Evolutionary conservation across 1,140 invertebrate genomes (phyloP), one percentile per base, ranked within the genome.

Genomic region (Achroia grisella): DNA sequence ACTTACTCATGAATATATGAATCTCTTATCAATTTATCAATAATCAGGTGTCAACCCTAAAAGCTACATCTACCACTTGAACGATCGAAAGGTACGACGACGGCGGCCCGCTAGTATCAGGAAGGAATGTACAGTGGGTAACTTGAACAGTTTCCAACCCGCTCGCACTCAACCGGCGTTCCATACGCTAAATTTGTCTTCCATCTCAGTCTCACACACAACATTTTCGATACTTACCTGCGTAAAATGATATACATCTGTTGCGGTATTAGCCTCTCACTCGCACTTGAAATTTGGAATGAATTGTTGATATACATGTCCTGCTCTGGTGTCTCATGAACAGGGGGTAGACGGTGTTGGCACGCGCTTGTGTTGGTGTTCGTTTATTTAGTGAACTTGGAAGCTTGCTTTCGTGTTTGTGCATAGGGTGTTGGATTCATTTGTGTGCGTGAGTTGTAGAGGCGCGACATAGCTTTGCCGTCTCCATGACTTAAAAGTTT

Each of bases 331-430:
- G 72, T 79, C 73, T 75, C 76, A 73, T 65, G 74, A 70, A 75
- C 74, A 76, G 70, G 74, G 77, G 80, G 74, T 80, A 79, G 80
- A 80, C 76, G 68, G 68, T 78, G 74, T 76, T 68, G 67, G 62
- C 66, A 57, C 67, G 71, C 69, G 72, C 61, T 67, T 72, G 80
- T 81, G 78, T 84, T 80, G 69, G 80, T 82, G 78, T 82, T 70
- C 80, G 76, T 84, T 82, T 84, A 84, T 84, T 84, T 81, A 84
- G 80, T 84, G 78, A 84, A 84, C 78, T 84, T 84, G 80, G 77
- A 77, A 84, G 80, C 72, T 80, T 64, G 68, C 71, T 63, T 66
- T 69, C 62, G 80, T 82, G 76, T 79, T 72, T 79, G 74, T 82
- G 78, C 70, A 76, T 79, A 75, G 78, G 80, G 74, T 81, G 73